A percentile compares a stretch with the other conserved stretches of the same genome.
Evolutionary conservation across 2,888 invertebrate species (phyloP).

Genomic region (Odontocerum albicorne): DNA sequence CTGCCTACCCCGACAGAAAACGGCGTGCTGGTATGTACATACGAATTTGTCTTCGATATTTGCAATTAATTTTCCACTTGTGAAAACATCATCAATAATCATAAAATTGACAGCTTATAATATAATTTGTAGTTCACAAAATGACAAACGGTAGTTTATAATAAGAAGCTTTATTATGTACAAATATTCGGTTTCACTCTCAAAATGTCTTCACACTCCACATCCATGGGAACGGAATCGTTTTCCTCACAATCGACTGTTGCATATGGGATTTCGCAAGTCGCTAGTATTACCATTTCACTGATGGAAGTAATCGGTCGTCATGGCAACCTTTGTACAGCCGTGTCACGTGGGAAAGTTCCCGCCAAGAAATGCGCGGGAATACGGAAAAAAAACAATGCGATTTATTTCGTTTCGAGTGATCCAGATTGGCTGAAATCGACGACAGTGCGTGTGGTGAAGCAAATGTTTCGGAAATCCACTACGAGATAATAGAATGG

Average conservation of each 20-base stretch:
- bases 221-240: constrained; percentile 11
- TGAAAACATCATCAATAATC: no score
- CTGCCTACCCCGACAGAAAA: no score
- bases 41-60: no score
- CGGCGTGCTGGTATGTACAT: no score
- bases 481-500: constrained; percentile 9
- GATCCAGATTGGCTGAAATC: constrained; percentile 21
- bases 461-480: constrained; percentile 18
- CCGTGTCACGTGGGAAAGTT: constrained; percentile 50
- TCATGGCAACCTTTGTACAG: constrained; percentile 50
- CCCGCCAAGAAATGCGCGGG: constrained; percentile 61
- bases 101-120: not conserved
- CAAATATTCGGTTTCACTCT: constrained; percentile 6
- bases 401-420: constrained; percentile 28
- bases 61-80: no score
- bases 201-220: constrained; percentile 5
- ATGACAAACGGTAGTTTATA: no score
- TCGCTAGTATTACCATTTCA: constrained; percentile 21
- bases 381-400: constrained; percentile 51
- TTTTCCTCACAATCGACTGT: constrained; percentile 11
- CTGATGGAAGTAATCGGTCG: no score
- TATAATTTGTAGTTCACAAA: not conserved
- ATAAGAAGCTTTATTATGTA: no score
- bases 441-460: constrained; percentile 22
- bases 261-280: constrained; percentile 12